Base-by-base conservation (phyloP, 2,888 invertebrate genomes). In the Pemphredon lugubris region DNA sequence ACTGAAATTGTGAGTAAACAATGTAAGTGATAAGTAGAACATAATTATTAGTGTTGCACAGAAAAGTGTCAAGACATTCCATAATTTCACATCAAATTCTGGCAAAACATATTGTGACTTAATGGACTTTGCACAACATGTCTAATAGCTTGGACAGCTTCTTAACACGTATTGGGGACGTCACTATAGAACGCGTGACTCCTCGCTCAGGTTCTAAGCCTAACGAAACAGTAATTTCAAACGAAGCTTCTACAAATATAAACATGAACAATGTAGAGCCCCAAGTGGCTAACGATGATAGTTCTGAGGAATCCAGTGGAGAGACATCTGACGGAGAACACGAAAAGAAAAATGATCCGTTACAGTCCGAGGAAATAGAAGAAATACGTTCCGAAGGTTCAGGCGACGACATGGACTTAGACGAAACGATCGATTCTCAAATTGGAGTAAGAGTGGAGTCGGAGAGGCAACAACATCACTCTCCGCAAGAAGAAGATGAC, bases 111-210 rank as follows among this genome's bases (percentile, higher is more conserved):
- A 67, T 69, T 61, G 67, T 73, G 65, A 73, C 54, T 77, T 71
- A 61, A 69, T 75, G 69, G 65, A 79, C 61, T 47, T 47, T 73
- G 59, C 76, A 47, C 79, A 81, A 65, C 80, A 89, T 89, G 89
- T 88, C 89, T 77, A 89, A 87, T 82, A 87, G 86, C 84, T 84
- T 92, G 91, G 92, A 92, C 86, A 91, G 91, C 73, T 91, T 92
- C 83, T 87, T 93, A 67, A 92, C 92, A 78, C 90, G 91, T 81
- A 91, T 92, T 72, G 92, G 92, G 81, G 92, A 92, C 90, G 92
- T 92, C 83, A 93, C 92, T 42, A 92, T 93, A 81, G 92, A 93
- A 85, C 89, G 92, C 44, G 90, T 90, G 65, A 83, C 88, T 69
- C 88, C 90, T 45, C 84, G 86, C 50, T 75, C 83, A 54, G 82